Percentiles rank a stretch among this genome's conserved stretches.
These are phyloP conservation scores for Conus betulinus DNA, from an alignment of 1,140 invertebrate genomes.

Conservation along the genomic window DNA sequence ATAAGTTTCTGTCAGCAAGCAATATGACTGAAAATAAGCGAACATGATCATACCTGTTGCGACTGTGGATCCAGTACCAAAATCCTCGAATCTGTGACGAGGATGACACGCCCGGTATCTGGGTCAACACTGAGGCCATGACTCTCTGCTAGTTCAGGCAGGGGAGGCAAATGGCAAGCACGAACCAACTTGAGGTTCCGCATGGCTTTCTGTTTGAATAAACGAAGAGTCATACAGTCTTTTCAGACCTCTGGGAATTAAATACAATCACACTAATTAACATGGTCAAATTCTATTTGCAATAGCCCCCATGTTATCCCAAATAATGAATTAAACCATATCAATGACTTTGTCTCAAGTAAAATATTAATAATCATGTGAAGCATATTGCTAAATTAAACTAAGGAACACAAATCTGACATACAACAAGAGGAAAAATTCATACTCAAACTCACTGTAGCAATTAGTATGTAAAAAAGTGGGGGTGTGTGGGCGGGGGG, in stretches of 20 bases:
- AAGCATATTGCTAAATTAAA: no score
- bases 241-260: not conserved
- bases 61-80: slow-evolving; percentile 51
- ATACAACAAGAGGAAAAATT: no score
- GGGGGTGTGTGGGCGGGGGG: no score
- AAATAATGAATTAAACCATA: no score
- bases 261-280: no score
- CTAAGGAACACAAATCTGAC: no score
- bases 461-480: no score
- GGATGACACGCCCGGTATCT: slow-evolving; percentile 61
- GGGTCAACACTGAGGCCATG: slow-evolving; percentile 57
- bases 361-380: no score
- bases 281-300: no score
- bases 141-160: slow-evolving; percentile 35
- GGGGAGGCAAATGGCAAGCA: not conserved
- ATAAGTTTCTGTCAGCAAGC: not conserved
- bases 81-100: slow-evolving; percentile 48
- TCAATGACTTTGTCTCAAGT: no score
- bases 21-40: not conserved
- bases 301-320: no score
- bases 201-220: not conserved
- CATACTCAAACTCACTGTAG: no score
- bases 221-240: not conserved
- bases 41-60: slow-evolving; percentile 46
- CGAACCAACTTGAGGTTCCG: slow-evolving; percentile 25